Base-by-base conservation (phyloP, 2,113 vertebrate genomes). In the Pelodiscus sinensis region DNA sequence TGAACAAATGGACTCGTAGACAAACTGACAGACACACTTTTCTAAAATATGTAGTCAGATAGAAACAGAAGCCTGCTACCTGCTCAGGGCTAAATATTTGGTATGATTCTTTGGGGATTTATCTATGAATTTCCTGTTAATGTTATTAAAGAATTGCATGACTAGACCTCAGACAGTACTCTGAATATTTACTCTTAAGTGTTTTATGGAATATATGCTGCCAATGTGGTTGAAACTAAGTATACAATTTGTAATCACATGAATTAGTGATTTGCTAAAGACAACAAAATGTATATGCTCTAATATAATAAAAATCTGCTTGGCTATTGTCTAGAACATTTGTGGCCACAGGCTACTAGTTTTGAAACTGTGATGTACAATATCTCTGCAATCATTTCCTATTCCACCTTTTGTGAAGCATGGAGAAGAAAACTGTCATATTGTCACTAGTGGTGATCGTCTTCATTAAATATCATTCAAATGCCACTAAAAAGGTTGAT, bases 261-360 rank as follows among this genome's bases (percentile, higher is more conserved):
- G 38, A 38, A 77, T 50, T 77, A 38, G 38, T 77, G 22, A 77
- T 22, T 75, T 22, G 5, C 38, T 27, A 68, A 85, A 31, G 16
- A 87, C 92, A 88, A n/a, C 13, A 79, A 44, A 44, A 10, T 0
- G 0, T 9, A 56, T 68, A 1, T 35, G 1, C 86, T 3, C 7
- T 44, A 3, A 83, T 71, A 65, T 79, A n/a, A 31, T 8, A 79
- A 81, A 79, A 71, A 22, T 85, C 1, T 84, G 11, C 16, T 2
- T 58, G 1, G 1, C 13, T 85, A 1, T 16, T 90, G 2, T 57
- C 52, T 56, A 77, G 19, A 3, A 38, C 4, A 81, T 71, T 81
- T 18, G 79, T 85, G 51, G 19, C 27, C 83, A 38, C 19, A 71
- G 21, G 35, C 44, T 22, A 24, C 71, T 75, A 55, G 16, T 44